phyloP scores from a whole-genome alignment of 2,888 invertebrate species.

The Acrocera orbiculus region DNA sequence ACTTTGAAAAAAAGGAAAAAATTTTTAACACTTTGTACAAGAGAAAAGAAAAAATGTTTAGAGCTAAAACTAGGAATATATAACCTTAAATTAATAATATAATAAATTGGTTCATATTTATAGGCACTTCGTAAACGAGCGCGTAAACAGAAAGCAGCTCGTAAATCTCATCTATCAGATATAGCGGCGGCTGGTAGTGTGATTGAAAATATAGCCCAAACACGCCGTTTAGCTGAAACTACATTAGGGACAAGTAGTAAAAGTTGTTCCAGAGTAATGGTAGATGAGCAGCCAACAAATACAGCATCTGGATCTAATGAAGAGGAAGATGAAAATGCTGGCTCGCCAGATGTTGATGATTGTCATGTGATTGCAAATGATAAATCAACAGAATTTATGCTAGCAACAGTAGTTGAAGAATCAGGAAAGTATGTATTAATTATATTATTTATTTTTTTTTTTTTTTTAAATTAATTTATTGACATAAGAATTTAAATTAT shows the following conservation, averaged over 20 bases:
- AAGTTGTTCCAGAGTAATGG: constrained; percentile 30
- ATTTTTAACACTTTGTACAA: too few species aligned
- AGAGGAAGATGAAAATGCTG: constrained; percentile 53
- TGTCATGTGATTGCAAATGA: constrained; percentile 80
- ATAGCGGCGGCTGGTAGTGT: constrained; percentile 46
- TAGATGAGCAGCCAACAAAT: constrained; percentile 68
- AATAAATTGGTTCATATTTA: constrained; percentile 12
- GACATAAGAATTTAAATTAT: neutral
- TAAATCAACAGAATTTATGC: constrained; percentile 77
- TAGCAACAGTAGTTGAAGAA: constrained; percentile 76
- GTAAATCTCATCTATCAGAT: constrained; percentile 38
- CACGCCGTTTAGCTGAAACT: constrained; percentile 63
- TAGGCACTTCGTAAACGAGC: constrained; percentile 75
- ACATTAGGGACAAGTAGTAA: constrained; percentile 36
- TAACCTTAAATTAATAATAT: neutral
- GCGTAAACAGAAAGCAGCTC: constrained; percentile 61
- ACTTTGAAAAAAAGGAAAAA: too few species aligned
- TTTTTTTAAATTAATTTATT: neutral
- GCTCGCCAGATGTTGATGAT: constrained; percentile 46
- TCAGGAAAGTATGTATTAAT: constrained; percentile 49
- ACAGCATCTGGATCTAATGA: constrained; percentile 82
- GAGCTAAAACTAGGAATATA: too few species aligned
- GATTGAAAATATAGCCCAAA: constrained; percentile 78
- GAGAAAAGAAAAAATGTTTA: too few species aligned
- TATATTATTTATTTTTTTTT: neutral